Percentiles rank a stretch among this genome's conserved stretches.
phyloP scores from a whole-genome alignment of 2,888 invertebrate species.

The Myathropa florea region DNA sequence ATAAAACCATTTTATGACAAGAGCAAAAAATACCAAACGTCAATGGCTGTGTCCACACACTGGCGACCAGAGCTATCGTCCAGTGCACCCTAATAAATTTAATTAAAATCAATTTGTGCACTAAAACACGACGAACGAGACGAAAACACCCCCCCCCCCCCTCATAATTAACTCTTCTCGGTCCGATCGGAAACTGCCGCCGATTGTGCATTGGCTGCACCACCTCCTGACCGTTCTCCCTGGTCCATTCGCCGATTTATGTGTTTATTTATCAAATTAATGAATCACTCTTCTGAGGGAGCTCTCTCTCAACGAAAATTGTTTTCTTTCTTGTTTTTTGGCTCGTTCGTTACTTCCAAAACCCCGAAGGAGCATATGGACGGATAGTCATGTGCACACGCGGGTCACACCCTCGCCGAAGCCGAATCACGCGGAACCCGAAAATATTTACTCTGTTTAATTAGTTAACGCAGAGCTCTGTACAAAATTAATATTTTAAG shows the following conservation, averaged over 20 bases:
- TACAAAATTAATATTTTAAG: background rate
- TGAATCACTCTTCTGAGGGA: slow-evolving; percentile 36
- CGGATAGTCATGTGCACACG: background rate
- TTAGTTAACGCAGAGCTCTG: slow-evolving; percentile 6
- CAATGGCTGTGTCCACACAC: background rate
- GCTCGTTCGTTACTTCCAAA: background rate
- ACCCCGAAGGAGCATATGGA: background rate
- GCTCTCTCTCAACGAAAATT: background rate
- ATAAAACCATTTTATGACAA: slow-evolving; percentile 13
- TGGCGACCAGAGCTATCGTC: slow-evolving; percentile 22
- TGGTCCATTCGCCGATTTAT: slow-evolving; percentile 45
- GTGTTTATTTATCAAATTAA: slow-evolving; percentile 65
- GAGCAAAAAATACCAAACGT: background rate
- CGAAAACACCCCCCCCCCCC: slow-evolving; percentile 7
- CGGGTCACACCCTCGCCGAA: slow-evolving; percentile 14
- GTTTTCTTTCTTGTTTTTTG: background rate
- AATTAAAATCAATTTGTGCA: slow-evolving; percentile 68
- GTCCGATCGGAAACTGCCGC: slow-evolving; percentile 41
- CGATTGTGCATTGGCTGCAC: slow-evolving; percentile 32
- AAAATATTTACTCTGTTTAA: slow-evolving; percentile 32
- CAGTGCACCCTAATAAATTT: slow-evolving; percentile 60
- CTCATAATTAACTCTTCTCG: slow-evolving; percentile 51
- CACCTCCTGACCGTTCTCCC: background rate
- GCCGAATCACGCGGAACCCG: background rate
- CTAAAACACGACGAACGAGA: slow-evolving; percentile 14